Evolutionary conservation across 2,888 invertebrate species (phyloP).

Genomic region (Fabriciana adippe): DNA sequence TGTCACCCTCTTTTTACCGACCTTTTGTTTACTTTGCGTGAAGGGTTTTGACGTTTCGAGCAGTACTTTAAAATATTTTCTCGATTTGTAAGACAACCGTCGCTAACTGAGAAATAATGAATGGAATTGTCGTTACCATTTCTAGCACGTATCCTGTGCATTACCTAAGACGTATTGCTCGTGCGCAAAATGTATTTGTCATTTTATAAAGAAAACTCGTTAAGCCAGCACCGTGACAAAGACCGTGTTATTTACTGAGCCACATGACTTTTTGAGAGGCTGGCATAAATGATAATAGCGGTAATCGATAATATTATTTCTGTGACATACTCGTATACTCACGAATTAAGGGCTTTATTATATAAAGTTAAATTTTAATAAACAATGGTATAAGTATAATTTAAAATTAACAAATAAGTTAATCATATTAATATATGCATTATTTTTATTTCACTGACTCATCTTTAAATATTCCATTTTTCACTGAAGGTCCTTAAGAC

Average conservation of each 20-base stretch:
- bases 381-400: too few species aligned
- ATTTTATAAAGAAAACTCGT: constrained; percentile 31
- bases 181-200: constrained; percentile 31
- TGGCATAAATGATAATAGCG: neutral
- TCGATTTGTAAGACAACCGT: constrained; percentile 31
- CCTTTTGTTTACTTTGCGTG: constrained; percentile 62
- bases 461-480: too few species aligned
- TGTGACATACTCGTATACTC: neutral
- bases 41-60: constrained; percentile 44
- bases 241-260: constrained; percentile 8
- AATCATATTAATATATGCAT: too few species aligned
- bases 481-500: too few species aligned
- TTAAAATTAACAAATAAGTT: too few species aligned
- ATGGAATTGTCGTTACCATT: constrained; percentile 42
- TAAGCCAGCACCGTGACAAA: constrained; percentile 4
- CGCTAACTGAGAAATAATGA: constrained; percentile 38
- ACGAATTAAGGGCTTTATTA: neutral
- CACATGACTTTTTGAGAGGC: neutral
- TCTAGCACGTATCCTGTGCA: constrained; percentile 35
- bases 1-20: constrained; percentile 48
- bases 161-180: constrained; percentile 31
- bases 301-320: neutral
- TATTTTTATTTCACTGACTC: too few species aligned
- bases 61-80: constrained; percentile 38
- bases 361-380: too few species aligned